Conservation (phyloP, 2,888 invertebrate species). For the Carterocephalus palaemon region DNA sequence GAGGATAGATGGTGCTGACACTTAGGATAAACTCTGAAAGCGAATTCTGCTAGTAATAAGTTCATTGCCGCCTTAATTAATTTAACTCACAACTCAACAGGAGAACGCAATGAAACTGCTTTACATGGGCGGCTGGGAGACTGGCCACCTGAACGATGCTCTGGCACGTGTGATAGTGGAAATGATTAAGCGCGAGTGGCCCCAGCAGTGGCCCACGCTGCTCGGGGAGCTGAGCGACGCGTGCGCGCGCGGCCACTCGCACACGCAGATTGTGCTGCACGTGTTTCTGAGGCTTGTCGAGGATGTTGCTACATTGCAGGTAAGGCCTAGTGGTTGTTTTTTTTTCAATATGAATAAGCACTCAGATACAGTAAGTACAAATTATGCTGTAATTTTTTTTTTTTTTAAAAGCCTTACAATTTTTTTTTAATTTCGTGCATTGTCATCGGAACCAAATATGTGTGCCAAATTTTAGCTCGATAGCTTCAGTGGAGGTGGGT, state of each 20-base stretch:
- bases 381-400: no score
- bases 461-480: no score
- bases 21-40: no score
- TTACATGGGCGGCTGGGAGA: conserved; percentile 86
- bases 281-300: conserved; percentile 94
- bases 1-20: no score
- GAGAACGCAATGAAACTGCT: conserved; percentile 93
- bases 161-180: conserved; percentile 95
- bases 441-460: no score
- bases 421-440: no score
- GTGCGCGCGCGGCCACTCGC: conserved; percentile 89
- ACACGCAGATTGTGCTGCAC: conserved; percentile 93
- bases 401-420: neutral
- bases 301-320: conserved; percentile 94
- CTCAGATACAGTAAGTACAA: no score
- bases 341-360: conserved; percentile 27
- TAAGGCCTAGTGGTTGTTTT: conserved; percentile 42
- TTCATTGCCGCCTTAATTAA: no score
- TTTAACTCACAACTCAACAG: no score
- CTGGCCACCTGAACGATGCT: conserved; percentile 90
- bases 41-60: no score
- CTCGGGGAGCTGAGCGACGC: conserved; percentile 90
- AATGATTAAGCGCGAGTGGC: conserved; percentile 98
- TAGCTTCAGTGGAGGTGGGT: no score
- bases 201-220: conserved; percentile 96